Conservation (phyloP, 2,888 invertebrate genomes). For the Stenodema calcarata region DNA sequence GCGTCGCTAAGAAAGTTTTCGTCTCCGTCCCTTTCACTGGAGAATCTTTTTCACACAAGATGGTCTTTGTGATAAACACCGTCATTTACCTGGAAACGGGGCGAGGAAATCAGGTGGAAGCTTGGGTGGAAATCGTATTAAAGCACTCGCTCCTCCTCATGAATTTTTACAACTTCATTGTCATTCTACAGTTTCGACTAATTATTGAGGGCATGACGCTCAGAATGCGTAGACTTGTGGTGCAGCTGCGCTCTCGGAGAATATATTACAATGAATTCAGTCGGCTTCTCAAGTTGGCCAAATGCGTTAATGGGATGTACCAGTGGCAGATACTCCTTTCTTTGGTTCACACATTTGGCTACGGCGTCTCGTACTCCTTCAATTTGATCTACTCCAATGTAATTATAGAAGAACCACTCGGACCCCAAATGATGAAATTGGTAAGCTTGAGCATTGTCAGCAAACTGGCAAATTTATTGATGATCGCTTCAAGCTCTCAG, state of each 20-base stretch:
- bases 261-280: not conserved
- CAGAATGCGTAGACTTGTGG: not conserved
- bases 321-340: not conserved
- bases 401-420: too few relatives aligned
- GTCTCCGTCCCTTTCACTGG: not conserved
- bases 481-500: not conserved
- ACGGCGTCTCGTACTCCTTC: not conserved
- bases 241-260: not conserved
- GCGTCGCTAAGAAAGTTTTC: not conserved
- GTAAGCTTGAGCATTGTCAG: not conserved
- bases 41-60: not conserved
- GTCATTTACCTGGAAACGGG: not conserved
- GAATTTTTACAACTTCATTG: not conserved
- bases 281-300: not conserved
- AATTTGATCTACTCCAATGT: not conserved
- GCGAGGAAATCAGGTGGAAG: not conserved
- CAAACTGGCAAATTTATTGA: not conserved
- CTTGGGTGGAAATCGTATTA: not conserved
- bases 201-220: not conserved
- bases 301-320: not conserved
- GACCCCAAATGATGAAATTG: not conserved
- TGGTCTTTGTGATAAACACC: not conserved
- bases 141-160: not conserved
- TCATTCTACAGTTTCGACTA: not conserved
- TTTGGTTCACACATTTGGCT: not conserved